Conservation (phyloP, 2,113 vertebrate species). For the Silurus asotus region DNA sequence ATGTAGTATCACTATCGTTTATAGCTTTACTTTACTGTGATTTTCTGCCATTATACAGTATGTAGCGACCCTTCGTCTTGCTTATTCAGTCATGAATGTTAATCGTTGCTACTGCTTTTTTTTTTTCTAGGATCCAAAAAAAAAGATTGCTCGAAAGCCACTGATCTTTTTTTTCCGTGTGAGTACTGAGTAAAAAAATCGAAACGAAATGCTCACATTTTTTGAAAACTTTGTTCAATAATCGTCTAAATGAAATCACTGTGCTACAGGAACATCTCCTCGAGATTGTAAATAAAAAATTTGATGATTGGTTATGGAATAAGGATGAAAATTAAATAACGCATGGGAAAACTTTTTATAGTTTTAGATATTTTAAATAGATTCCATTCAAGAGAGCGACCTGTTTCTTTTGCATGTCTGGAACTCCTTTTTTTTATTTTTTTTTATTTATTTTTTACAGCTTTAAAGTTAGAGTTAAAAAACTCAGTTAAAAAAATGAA, state of each 20-base stretch:
- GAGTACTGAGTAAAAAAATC: neutral
- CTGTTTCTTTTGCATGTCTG: neutral
- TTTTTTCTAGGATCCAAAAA: neutral
- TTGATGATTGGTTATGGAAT: neutral
- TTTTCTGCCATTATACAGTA: neutral
- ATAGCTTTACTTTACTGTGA: slow-evolving; percentile 32
- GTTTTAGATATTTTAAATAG: neutral
- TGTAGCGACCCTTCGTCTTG: neutral
- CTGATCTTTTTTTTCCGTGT: neutral
- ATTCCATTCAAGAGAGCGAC: neutral
- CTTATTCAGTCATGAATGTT: slow-evolving; percentile 16
- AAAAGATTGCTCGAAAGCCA: neutral
- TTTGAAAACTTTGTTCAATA: neutral
- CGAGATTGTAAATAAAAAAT: slow-evolving; percentile 2
- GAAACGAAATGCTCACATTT: neutral
- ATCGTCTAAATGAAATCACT: slow-evolving; percentile 2
- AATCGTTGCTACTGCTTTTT: neutral
- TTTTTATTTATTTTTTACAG: neutral
- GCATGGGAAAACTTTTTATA: neutral
- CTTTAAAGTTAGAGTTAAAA: no score
- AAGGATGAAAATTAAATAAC: neutral
- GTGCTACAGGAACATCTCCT: neutral
- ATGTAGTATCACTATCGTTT: neutral
- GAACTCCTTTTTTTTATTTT: neutral
- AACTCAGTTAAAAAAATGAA: neutral